Percentiles rank a stretch among this genome's conserved stretches.
Evolutionary conservation across 2,113 vertebrate genomes (phyloP).

Genomic region (Calidris pugnax): DNA sequence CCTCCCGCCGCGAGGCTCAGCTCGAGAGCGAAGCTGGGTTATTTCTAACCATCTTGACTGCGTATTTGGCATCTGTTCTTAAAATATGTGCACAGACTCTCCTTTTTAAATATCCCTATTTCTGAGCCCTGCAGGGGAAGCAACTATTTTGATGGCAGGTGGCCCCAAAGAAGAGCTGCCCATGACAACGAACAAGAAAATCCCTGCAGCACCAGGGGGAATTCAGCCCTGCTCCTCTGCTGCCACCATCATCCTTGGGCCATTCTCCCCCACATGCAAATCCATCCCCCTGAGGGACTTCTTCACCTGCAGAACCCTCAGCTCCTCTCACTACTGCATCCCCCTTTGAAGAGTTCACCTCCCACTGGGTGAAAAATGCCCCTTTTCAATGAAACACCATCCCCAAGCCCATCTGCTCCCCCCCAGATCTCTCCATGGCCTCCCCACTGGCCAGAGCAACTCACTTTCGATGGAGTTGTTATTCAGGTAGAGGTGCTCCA

Average conservation of each 20-base stretch:
- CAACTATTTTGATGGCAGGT: neutral
- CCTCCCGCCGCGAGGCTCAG: neutral
- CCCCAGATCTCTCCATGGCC: neutral
- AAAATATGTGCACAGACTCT: neutral
- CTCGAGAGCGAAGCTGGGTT: neutral
- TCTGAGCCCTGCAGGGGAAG: neutral
- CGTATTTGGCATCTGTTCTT: neutral
- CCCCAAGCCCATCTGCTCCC: neutral
- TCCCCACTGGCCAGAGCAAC: neutral
- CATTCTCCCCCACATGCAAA: neutral
- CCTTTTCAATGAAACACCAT: accelerated
- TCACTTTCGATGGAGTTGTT: conserved; percentile 94
- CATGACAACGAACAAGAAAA: neutral
- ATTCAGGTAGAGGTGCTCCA: conserved; percentile 96
- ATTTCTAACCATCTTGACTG: neutral
- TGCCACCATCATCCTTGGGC: neutral
- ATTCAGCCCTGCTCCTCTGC: neutral
- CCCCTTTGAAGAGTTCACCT: neutral
- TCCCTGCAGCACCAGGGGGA: neutral
- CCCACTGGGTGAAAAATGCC: neutral
- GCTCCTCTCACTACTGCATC: neutral
- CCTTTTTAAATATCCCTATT: neutral
- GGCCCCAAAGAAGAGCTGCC: neutral
- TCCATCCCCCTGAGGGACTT: neutral
- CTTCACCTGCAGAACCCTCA: neutral